phyloP scores from a whole-genome alignment of 2,113 vertebrate species.

The Heterotis niloticus region DNA sequence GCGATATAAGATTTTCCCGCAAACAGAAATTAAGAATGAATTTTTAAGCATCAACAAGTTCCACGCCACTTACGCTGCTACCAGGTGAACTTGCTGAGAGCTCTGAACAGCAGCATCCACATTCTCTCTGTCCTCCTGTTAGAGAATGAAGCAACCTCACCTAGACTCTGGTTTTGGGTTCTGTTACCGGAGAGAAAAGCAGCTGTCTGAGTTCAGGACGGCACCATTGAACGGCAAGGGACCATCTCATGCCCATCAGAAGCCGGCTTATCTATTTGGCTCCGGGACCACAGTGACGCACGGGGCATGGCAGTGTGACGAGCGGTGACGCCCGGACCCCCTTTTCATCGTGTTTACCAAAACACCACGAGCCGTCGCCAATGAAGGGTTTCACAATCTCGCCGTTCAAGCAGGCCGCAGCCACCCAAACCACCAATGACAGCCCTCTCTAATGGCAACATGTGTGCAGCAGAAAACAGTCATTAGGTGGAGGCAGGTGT shows the following conservation, averaged over 20 bases:
- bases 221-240: not conserved
- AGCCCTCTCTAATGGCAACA: constrained; percentile 8
- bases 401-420: not conserved
- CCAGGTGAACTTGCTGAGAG: too few relatives aligned
- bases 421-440: not conserved
- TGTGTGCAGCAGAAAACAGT: constrained; percentile 9
- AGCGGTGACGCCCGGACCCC: not conserved
- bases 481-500: constrained; percentile 8
- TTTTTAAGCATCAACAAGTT: too few relatives aligned
- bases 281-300: not conserved
- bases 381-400: not conserved
- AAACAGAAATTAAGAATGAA: too few relatives aligned
- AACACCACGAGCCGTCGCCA: not conserved
- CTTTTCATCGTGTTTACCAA: not conserved
- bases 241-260: not conserved
- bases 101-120: not conserved
- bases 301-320: too few relatives aligned
- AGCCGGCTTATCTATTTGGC: not conserved
- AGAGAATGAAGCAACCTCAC: not conserved
- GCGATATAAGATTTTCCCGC: too few relatives aligned
- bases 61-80: too few relatives aligned
- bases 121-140: not conserved
- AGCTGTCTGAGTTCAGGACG: not conserved
- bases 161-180: not conserved
- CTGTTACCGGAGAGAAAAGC: not conserved